Evolutionary conservation across 2,797 vertebrate species (phyloP), one percentile per base, ranked within the genome.

Genomic region (Diceros bicornis): DNA sequence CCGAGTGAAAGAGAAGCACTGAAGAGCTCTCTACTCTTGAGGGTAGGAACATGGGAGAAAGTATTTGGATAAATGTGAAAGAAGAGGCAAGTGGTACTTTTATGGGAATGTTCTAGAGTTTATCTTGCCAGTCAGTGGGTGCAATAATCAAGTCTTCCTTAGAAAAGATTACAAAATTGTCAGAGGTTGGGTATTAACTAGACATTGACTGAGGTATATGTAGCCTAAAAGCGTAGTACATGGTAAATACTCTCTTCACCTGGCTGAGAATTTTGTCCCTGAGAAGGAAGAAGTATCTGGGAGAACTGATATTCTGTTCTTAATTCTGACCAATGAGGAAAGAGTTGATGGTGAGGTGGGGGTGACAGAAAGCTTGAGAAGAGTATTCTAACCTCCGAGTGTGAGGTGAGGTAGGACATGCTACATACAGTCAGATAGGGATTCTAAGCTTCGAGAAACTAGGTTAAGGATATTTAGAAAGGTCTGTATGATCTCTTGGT

Each of bases 371-470:
- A 77, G 13, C 1, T 16, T 23, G 17, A 72, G 47, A 79, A 59
- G 32, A 41, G 8, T 71, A 4, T 9, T 52, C 27, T 62, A n/a
- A 41, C 8, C 21, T 41, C 12, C 3, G 9, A 25, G 23, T 50
- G 9, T 41, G 68, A 47, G 25, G 0, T 59, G 20, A 52, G 29
- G 61, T 32, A 20, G 17, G 57, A 44, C 20, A 9, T n/a, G 10
- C 8, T 34, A 16, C 2, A 2, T 7, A 3, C 16, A 25, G 4
- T 66, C 2, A 44, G 7, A 59, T 0, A 12, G 9, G 21, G 66
- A 72, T 34, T n/a, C 50, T 29, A 27, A 52, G 17, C 6, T 34
- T 89, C 9, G 17, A 1, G 59, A 95, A 41, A 34, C 32, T 2
- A n/a, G 23, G 32, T 12, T 50, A 61, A 61, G 20, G 37, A 29